Evolutionary conservation across 2,113 vertebrate genomes (phyloP), one percentile per base, ranked within the genome.

Genomic region (Orientallactaga bullata): DNA sequence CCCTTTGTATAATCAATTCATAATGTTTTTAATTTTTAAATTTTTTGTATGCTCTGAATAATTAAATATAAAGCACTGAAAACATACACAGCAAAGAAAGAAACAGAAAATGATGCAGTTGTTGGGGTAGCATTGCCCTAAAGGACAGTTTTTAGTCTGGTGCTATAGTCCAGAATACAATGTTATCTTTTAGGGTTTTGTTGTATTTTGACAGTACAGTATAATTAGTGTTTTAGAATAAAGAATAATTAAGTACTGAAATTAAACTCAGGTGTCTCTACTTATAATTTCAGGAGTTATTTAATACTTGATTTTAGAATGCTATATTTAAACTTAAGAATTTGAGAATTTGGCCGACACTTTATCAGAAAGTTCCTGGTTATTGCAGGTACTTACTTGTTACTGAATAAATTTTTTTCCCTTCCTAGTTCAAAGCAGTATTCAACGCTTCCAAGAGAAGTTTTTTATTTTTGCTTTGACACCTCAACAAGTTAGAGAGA

Each of bases 391-490:
- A 58, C 24, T 88, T 89, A 47, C 88, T 95, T 95, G 68, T 88
- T 94, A 76, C 76, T 95, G 82, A 91, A 96, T 84, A 72, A 84
- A 85, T 73, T 95, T 84, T 60, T 92, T 97, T 58, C 97, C 3
- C 58, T 94, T 90, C 85, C 91, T 98, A 99, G 99, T 98, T 98
- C 99, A 88, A 88, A 99, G 98, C 97, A 98, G 98, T 96, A 98
- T 99, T 97, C 99, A 99, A 93, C 98, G 99, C 69, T 99, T 99
- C 97, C 99, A 99, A 95, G 99, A 99, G 97, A 99, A 99, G 96
- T 99, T 99, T 97, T 99, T 99, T 94, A 99, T 99, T 97, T 99
- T 99, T 98, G 99, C 99, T 84, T 97, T 99, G 98, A 99, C 99
- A 35, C 99, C 99, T 95, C 99, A 99, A 86, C 99, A 99, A 98